phyloP scores from a whole-genome alignment of 2,113 vertebrate species.

The Coregonus clupeaformis region DNA sequence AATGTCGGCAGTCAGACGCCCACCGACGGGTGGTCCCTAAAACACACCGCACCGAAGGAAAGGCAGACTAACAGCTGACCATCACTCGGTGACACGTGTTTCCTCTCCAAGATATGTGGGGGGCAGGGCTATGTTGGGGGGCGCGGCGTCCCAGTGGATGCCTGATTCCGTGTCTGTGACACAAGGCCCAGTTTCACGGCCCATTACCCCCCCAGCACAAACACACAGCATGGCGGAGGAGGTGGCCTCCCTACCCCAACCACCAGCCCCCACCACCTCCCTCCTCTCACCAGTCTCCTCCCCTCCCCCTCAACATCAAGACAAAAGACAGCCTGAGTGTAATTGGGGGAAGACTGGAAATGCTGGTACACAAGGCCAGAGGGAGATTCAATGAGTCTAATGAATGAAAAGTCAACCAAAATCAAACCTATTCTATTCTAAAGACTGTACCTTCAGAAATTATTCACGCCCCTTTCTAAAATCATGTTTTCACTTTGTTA shows the following conservation, averaged over 20 bases:
- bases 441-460: too few species aligned
- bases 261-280: neutral
- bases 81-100: too few species aligned
- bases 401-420: too few species aligned
- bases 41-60: too few species aligned
- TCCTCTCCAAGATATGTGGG: too few species aligned
- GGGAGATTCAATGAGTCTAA: neutral
- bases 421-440: too few species aligned
- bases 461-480: too few species aligned
- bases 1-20: too few species aligned
- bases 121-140: neutral
- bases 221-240: conserved; percentile 1
- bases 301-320: neutral
- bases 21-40: too few species aligned
- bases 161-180: conserved; percentile 20
- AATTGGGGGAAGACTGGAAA: neutral
- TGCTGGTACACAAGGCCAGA: neutral
- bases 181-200: conserved; percentile 34
- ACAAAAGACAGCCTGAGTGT: neutral
- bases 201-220: conserved; percentile 34
- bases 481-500: too few species aligned
- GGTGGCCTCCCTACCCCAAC: neutral
- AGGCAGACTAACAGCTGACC: too few species aligned
- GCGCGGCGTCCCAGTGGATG: neutral
- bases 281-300: neutral